These are phyloP conservation scores for Rostratula benghalensis DNA, from an alignment of 2,113 vertebrate species.

Conservation along the genomic window DNA sequence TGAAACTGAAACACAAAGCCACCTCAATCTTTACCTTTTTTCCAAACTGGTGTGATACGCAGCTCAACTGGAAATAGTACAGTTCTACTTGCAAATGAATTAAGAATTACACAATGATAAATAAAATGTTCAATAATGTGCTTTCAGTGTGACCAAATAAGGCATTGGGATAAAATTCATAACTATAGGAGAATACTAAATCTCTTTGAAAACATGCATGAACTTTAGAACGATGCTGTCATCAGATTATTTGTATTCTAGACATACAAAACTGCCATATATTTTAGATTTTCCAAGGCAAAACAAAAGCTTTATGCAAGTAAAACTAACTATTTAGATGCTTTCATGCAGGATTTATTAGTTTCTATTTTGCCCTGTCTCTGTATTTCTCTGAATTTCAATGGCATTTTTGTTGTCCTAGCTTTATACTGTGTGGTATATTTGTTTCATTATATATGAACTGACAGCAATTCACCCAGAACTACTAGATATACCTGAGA, in stretches of 20 bases:
- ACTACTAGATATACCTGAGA: background rate
- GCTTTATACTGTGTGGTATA: background rate
- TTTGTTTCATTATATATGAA: background rate
- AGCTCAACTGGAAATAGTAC: background rate
- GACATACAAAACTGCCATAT: background rate
- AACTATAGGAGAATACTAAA: constrained; percentile 3
- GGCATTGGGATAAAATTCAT: constrained; percentile 20
- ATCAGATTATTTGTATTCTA: constrained; percentile 15
- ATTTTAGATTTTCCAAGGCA: constrained; percentile 24
- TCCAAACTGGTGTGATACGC: background rate
- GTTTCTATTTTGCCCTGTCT: background rate
- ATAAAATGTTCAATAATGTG: background rate
- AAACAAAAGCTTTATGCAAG: constrained; percentile 23
- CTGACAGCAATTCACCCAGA: background rate
- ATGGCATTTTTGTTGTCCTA: background rate
- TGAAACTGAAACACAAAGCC: background rate
- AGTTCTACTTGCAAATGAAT: background rate
- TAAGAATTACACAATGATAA: constrained; percentile 6
- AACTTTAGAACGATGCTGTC: constrained; percentile 41
- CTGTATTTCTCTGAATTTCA: constrained; percentile 22
- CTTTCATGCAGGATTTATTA: constrained; percentile 39
- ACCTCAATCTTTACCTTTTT: background rate
- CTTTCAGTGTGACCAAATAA: constrained; percentile 25
- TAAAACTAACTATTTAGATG: constrained; percentile 49
- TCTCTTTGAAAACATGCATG: constrained; percentile 27